Percentiles rank a stretch among this genome's conserved stretches.
phyloP scores from a whole-genome alignment of 1,140 invertebrate species.

The Ridgeia piscesae region DNA sequence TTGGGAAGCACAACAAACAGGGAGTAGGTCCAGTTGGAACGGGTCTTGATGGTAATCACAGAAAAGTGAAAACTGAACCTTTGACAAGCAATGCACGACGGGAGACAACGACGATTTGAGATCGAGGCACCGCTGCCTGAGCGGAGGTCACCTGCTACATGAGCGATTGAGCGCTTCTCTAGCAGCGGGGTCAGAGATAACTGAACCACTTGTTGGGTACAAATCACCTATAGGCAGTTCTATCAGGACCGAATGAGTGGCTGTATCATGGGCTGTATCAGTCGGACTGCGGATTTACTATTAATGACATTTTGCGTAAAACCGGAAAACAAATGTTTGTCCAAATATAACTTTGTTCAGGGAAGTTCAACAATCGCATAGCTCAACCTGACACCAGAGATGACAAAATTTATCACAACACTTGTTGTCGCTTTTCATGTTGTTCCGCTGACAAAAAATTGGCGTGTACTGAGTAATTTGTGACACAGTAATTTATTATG shows the following conservation, averaged over 20 bases:
- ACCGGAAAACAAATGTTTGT: not conserved
- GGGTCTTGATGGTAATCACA: too few species aligned
- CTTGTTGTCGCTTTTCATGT: not conserved
- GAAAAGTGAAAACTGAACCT: too few species aligned
- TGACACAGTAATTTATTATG: too few species aligned
- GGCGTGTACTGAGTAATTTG: not conserved
- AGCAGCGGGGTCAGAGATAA: not conserved
- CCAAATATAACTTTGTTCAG: not conserved
- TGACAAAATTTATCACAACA: not conserved
- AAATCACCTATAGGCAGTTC: not conserved
- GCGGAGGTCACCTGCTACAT: not conserved
- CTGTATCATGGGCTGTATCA: too few species aligned
- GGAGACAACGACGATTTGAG: not conserved
- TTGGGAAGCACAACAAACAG: too few species aligned
- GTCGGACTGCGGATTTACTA: too few species aligned
- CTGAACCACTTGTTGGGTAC: not conserved
- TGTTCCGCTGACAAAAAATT: not conserved
- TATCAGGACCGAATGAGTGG: not conserved
- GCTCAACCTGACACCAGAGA: not conserved
- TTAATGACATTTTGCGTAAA: not conserved
- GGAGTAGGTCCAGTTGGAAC: too few species aligned
- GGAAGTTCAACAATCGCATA: not conserved
- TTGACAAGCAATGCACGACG: too few species aligned
- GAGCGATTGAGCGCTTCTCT: not conserved
- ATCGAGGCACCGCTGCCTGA: not conserved